phyloP scores from a whole-genome alignment of 2,888 invertebrate genomes.

The Mythimna pallens region DNA sequence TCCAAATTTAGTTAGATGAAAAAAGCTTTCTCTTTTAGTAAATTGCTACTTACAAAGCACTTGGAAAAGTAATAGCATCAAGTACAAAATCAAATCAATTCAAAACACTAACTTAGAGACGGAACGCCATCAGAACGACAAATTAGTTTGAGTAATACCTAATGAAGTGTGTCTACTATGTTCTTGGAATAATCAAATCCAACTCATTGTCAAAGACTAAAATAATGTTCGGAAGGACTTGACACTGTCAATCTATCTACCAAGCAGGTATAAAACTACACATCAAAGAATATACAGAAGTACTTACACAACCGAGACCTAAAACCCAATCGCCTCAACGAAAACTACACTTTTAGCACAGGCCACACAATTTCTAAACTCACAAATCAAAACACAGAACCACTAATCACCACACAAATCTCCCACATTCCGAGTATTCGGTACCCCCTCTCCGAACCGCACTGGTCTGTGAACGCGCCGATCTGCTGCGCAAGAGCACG shows the following conservation, averaged over 20 bases:
- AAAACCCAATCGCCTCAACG: background rate
- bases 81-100: conserved; percentile 24
- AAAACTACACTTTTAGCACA: conserved; percentile 40
- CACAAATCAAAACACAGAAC: conserved; percentile 56
- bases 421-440: conserved; percentile 53
- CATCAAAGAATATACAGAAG: conserved; percentile 1
- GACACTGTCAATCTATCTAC: background rate
- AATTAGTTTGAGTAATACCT: conserved; percentile 37
- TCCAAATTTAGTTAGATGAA: conserved; percentile 8
- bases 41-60: conserved; percentile 14
- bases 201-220: conserved; percentile 35
- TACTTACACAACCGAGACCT: conserved; percentile 26
- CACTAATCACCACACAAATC: conserved; percentile 56
- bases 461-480: conserved; percentile 70
- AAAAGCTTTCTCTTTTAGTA: conserved; percentile 14
- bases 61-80: conserved; percentile 9
- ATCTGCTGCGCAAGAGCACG: conserved; percentile 80
- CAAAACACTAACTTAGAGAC: conserved; percentile 22
- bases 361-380: conserved; percentile 51
- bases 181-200: conserved; percentile 52
- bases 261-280: background rate
- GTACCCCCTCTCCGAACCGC: conserved; percentile 60
- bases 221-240: conserved; percentile 9
- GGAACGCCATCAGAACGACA: conserved; percentile 27
- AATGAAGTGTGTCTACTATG: conserved; percentile 29